phyloP scores from a whole-genome alignment of 23 tunicate species.

The Halocynthia roretzi region DNA sequence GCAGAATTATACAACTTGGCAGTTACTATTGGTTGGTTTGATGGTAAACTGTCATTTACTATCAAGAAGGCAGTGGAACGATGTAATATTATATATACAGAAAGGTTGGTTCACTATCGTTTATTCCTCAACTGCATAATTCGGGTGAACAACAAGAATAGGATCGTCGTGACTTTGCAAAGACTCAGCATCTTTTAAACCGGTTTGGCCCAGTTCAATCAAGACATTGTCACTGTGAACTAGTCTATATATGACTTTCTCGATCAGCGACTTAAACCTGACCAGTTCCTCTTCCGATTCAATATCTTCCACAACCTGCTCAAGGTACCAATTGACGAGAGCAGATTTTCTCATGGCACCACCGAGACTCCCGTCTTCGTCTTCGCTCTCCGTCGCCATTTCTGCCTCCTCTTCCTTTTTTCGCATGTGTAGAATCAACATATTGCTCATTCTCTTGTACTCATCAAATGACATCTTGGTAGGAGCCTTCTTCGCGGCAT shows the following conservation, averaged over 20 bases:
- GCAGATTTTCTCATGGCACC: conserved; percentile 59
- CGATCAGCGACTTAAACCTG: conserved; percentile 40
- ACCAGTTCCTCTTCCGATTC: conserved; percentile 80
- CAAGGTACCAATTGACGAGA: conserved; percentile 89
- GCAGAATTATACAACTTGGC: no score
- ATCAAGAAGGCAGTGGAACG: no score
- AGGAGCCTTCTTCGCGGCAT: conserved; percentile 24
- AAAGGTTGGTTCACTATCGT: neutral
- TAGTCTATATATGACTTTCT: conserved; percentile 71
- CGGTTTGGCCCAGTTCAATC: conserved; percentile 66
- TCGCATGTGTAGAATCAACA: conserved; percentile 81
- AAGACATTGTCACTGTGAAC: conserved; percentile 80
- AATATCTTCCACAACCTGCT: conserved; percentile 75
- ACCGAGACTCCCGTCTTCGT: neutral
- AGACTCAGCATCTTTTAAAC: conserved; percentile 34
- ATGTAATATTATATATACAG: no score
- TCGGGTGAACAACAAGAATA: conserved; percentile 89
- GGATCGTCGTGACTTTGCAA: conserved; percentile 30
- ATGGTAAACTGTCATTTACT: no score
- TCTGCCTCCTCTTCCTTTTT: conserved; percentile 57
- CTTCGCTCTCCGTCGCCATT: neutral
- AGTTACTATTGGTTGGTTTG: no score
- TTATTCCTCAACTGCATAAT: conserved; percentile 75
- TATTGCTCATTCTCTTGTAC: conserved; percentile 73
- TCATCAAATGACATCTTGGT: conserved; percentile 79